Percentiles rank a stretch among this genome's conserved stretches.
phyloP scores from a whole-genome alignment of 2,797 vertebrate genomes.

The Hylomyscus alleni region DNA sequence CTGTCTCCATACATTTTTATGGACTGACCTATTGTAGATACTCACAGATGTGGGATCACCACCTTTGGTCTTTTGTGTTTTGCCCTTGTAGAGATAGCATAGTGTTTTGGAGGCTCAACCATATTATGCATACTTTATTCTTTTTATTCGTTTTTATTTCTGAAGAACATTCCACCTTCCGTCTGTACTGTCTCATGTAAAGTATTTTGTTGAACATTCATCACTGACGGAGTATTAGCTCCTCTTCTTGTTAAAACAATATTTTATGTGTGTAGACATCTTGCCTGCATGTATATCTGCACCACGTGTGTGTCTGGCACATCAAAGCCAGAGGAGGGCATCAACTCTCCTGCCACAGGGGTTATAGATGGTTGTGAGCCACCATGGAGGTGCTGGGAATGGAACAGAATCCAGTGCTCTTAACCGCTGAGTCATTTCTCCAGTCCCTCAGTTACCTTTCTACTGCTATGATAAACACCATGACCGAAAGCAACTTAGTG shows the following conservation, averaged over 20 bases:
- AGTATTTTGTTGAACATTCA: conserved; percentile 35
- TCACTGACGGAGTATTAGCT: not conserved
- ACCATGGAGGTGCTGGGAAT: not conserved
- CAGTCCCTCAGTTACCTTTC: not conserved
- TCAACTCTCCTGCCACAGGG: not conserved
- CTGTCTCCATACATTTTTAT: conserved; percentile 2
- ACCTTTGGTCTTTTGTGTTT: not conserved
- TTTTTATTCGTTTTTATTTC: conserved; percentile 40
- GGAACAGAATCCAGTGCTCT: not conserved
- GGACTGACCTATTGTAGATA: conserved; percentile 2
- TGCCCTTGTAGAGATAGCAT: not conserved
- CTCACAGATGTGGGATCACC: conserved; percentile 3
- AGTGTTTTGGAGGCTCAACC: conserved; percentile 24
- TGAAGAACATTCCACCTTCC: conserved; percentile 3
- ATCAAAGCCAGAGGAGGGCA: not conserved
- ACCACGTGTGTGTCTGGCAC: not conserved
- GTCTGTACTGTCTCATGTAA: not conserved
- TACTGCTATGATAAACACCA: not conserved
- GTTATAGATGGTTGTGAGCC: not conserved
- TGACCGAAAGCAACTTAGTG: not conserved
- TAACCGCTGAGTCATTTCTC: not conserved
- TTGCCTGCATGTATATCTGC: not conserved
- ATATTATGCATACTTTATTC: not conserved
- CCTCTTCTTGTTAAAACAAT: not conserved
- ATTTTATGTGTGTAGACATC: not conserved